phyloP scores from a whole-genome alignment of 2,888 invertebrate genomes.

The Philonicus albiceps region DNA sequence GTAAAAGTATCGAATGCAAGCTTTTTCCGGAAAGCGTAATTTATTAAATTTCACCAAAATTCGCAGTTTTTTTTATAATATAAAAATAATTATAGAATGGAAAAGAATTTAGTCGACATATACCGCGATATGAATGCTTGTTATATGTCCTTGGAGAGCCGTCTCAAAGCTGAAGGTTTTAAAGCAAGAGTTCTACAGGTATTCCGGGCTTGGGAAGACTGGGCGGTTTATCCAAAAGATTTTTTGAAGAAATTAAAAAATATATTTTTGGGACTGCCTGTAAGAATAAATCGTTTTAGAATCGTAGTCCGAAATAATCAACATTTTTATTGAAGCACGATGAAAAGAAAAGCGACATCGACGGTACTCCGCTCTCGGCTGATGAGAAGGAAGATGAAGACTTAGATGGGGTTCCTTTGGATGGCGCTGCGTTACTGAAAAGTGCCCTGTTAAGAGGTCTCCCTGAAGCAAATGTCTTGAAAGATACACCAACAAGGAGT shows the following conservation, averaged over 20 bases:
- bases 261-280: slow-evolving; percentile 82
- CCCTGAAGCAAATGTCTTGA: slow-evolving; percentile 59
- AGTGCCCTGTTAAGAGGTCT: slow-evolving; percentile 68
- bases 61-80: background rate
- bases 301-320: background rate
- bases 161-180: slow-evolving; percentile 95
- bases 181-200: slow-evolving; percentile 88
- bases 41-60: slow-evolving; percentile 51
- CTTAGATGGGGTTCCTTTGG: slow-evolving; percentile 78
- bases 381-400: slow-evolving; percentile 71
- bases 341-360: slow-evolving; percentile 59
- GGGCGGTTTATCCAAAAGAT: slow-evolving; percentile 94
- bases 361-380: slow-evolving; percentile 64
- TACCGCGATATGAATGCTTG: slow-evolving; percentile 78
- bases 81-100: slow-evolving; percentile 71
- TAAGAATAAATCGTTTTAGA: background rate
- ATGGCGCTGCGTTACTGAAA: slow-evolving; percentile 82
- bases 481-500: slow-evolving; percentile 53
- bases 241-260: slow-evolving; percentile 88
- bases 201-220: slow-evolving; percentile 97
- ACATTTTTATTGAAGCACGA: slow-evolving; percentile 51
- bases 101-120: slow-evolving; percentile 79
- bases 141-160: slow-evolving; percentile 78
- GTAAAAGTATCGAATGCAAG: slow-evolving; percentile 96
- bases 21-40: slow-evolving; percentile 86